Percentiles rank a stretch among this genome's conserved stretches.
Conservation (phyloP, 2,113 vertebrate species). For the Xiphophorus couchianus region DNA sequence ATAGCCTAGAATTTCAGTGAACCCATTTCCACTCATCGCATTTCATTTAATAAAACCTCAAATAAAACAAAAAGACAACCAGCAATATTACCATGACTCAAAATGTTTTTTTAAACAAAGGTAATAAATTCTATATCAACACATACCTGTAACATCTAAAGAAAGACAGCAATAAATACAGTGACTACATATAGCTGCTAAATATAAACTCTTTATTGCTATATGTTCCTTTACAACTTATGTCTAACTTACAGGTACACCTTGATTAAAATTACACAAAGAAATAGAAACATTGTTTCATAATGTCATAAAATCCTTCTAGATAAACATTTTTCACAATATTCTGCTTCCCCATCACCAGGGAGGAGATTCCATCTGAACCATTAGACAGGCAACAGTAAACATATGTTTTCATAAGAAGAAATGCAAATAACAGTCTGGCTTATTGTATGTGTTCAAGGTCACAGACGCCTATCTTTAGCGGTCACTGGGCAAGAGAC, state of each 20-base stretch:
- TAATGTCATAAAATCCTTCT: background rate
- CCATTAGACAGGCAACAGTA: too few relatives aligned
- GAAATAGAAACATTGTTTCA: background rate
- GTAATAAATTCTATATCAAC: constrained; percentile 26
- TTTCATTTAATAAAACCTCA: constrained; percentile 33
- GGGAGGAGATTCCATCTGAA: too few relatives aligned
- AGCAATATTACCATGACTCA: constrained; percentile 17
- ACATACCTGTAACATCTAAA: constrained; percentile 29
- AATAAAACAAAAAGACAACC: constrained; percentile 15
- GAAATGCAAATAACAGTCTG: too few relatives aligned
- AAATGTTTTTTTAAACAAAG: background rate
- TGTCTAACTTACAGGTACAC: background rate
- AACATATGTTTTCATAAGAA: too few relatives aligned
- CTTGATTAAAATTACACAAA: background rate
- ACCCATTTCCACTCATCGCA: background rate
- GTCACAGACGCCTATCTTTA: too few relatives aligned
- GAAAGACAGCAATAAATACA: constrained; percentile 27
- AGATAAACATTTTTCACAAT: background rate
- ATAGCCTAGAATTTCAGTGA: background rate
- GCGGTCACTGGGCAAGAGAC: too few relatives aligned
- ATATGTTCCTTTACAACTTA: background rate
- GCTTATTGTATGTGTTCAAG: too few relatives aligned
- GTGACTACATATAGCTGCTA: constrained; percentile 27
- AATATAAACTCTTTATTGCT: constrained; percentile 18
- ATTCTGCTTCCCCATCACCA: too few relatives aligned